Conservation (phyloP, 2,797 vertebrate species). For the Clarias platycephalus region DNA sequence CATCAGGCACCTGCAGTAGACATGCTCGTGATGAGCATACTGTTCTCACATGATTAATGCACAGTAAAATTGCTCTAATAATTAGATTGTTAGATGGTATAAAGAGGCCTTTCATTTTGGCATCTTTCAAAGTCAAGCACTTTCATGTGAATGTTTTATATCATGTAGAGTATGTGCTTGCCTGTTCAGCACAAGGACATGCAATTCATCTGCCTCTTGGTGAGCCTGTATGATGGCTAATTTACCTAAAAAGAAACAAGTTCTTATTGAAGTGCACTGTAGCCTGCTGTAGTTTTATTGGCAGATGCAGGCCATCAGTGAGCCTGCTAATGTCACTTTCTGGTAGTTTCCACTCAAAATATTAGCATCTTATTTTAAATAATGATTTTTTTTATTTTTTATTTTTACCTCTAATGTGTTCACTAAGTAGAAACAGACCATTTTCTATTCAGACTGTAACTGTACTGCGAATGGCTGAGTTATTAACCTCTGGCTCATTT, state of each 20-base stretch:
- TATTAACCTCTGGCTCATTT: not conserved
- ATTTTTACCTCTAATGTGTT: not conserved
- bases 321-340: not conserved
- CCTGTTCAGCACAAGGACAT: slow-evolving; percentile 43
- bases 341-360: not conserved
- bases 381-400: not conserved
- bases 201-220: slow-evolving; percentile 51
- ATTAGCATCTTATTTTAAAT: slow-evolving; percentile 13
- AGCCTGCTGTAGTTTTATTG: slow-evolving; percentile 19
- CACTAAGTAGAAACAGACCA: slow-evolving; percentile 1
- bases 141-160: slow-evolving; percentile 48
- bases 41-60: slow-evolving; percentile 45
- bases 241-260: slow-evolving; percentile 52
- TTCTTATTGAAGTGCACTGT: slow-evolving; percentile 36
- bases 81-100: slow-evolving; percentile 50
- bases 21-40: slow-evolving; percentile 2
- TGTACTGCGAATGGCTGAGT: not conserved
- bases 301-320: not conserved
- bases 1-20: slow-evolving; percentile 20
- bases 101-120: slow-evolving; percentile 49
- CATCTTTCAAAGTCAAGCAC: slow-evolving; percentile 48
- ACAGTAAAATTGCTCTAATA: slow-evolving; percentile 48
- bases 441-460: slow-evolving; percentile 1
- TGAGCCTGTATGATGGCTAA: slow-evolving; percentile 54
- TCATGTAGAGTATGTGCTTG: slow-evolving; percentile 36